Percentiles rank a stretch among this genome's conserved stretches.
Conservation (phyloP, 2,113 vertebrate genomes). For the Menidia beryllina region DNA sequence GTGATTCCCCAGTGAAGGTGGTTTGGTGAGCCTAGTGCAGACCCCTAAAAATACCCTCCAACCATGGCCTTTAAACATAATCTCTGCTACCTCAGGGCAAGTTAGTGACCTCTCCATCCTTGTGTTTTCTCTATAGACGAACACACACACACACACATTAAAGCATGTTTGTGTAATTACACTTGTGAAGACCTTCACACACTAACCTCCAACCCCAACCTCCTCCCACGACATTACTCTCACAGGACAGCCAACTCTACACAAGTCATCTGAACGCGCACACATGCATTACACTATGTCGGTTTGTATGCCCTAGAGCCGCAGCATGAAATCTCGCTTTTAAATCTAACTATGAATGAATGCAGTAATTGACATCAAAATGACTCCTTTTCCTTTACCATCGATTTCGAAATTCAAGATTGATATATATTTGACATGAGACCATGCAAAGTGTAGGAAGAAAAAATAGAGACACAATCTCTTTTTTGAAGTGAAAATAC, state of each 20-base stretch:
- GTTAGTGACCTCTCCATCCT: conserved; percentile 55
- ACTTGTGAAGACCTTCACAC: conserved; percentile 44
- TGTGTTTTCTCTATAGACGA: conserved; percentile 21
- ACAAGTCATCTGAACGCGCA: conserved; percentile 16
- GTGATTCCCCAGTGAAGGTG: conserved; percentile 10
- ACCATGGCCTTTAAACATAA: conserved; percentile 50
- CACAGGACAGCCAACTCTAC: conserved; percentile 11
- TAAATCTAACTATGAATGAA: conserved; percentile 1
- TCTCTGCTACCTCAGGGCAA: conserved; percentile 21
- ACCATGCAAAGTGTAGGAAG: not conserved
- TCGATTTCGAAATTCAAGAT: not conserved
- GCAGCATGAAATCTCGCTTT: not conserved
- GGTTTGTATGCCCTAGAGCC: not conserved
- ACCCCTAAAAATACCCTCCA: conserved; percentile 38
- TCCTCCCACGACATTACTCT: conserved; percentile 19
- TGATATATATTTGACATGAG: not conserved
- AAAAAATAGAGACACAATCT: not conserved
- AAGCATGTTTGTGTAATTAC: conserved; percentile 39
- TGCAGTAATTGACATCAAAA: not conserved
- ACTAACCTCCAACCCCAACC: conserved; percentile 43
- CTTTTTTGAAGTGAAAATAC: not conserved
- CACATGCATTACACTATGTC: not conserved
- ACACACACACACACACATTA: conserved; percentile 31
- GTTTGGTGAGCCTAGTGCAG: conserved; percentile 6
- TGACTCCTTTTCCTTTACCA: not conserved